Evolutionary conservation across 2,888 invertebrate genomes (phyloP).

Genomic region (Lapara coniferarum): DNA sequence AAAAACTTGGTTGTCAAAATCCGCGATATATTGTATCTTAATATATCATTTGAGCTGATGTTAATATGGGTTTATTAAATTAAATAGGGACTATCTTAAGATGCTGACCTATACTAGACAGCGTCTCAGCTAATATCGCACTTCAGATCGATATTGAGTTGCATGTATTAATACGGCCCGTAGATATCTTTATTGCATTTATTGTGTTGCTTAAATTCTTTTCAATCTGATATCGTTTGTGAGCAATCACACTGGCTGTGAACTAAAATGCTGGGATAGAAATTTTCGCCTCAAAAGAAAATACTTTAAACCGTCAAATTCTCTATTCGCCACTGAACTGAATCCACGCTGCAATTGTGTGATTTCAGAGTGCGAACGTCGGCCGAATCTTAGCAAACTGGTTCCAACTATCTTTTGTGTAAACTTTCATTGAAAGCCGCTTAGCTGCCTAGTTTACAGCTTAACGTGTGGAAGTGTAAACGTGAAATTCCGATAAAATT

Average conservation of each 20-base stretch:
- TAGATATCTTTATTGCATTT: neutral
- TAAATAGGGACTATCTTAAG: too few relatives aligned
- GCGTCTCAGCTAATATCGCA: too few relatives aligned
- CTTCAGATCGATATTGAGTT: too few relatives aligned
- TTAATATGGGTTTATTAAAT: too few relatives aligned
- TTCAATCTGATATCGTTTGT: neutral
- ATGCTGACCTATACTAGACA: too few relatives aligned
- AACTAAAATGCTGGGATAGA: neutral
- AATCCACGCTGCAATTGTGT: conserved; percentile 20
- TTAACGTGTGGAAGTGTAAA: conserved; percentile 48
- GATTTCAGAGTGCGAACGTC: conserved; percentile 20
- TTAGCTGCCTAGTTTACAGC: conserved; percentile 57
- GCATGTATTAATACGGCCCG: too few relatives aligned
- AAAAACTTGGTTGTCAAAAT: too few relatives aligned
- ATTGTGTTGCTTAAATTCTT: neutral
- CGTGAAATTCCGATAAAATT: conserved; percentile 1
- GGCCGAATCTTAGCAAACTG: conserved; percentile 21
- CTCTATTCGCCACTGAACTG: conserved; percentile 3
- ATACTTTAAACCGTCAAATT: conserved; percentile 22
- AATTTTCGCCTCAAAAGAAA: conserved; percentile 6
- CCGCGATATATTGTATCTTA: too few relatives aligned
- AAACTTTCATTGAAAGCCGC: conserved; percentile 68
- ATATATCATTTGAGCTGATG: too few relatives aligned
- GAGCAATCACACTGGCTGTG: conserved; percentile 9
- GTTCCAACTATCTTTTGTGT: conserved; percentile 61